Percentiles rank a stretch among this genome's conserved stretches.
These are phyloP conservation scores for Excalfactoria chinensis DNA, from an alignment of 2,113 vertebrate genomes.

Conservation along the genomic window DNA sequence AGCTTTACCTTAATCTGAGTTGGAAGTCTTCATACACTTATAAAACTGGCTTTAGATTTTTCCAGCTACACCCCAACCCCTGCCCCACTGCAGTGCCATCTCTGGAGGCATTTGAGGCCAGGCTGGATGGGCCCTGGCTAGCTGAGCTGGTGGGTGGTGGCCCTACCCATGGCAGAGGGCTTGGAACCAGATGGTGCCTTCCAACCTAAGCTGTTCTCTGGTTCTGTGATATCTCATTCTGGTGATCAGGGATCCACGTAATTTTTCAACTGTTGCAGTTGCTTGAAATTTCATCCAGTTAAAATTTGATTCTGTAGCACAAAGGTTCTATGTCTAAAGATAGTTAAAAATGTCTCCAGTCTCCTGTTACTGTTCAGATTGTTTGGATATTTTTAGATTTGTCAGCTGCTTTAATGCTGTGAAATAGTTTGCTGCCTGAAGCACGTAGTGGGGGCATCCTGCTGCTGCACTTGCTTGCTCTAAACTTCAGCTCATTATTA, in stretches of 20 bases:
- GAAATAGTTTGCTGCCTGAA: neutral
- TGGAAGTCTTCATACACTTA: neutral
- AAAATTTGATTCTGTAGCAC: constrained; percentile 7
- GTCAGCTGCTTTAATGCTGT: constrained; percentile 33
- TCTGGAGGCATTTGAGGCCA: no score
- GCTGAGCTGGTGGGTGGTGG: no score
- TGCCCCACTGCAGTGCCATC: neutral
- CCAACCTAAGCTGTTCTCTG: no score
- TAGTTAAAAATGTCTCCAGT: constrained; percentile 10
- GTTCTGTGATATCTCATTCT: neutral
- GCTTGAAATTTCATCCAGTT: constrained; percentile 46
- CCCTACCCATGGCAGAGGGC: no score
- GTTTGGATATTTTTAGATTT: constrained; percentile 45
- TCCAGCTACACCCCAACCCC: neutral
- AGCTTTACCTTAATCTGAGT: neutral
- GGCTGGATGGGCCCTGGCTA: no score
- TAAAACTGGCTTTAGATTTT: neutral
- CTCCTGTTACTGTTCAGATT: constrained; percentile 19
- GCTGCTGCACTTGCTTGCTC: neutral
- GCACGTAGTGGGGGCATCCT: neutral
- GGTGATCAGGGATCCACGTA: neutral
- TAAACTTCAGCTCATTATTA: neutral
- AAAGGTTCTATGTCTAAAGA: constrained; percentile 43
- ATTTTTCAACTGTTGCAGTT: constrained; percentile 28
- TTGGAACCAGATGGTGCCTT: no score